phyloP scores from a whole-genome alignment of 2,888 invertebrate genomes.

The Synergus laeviventris region DNA sequence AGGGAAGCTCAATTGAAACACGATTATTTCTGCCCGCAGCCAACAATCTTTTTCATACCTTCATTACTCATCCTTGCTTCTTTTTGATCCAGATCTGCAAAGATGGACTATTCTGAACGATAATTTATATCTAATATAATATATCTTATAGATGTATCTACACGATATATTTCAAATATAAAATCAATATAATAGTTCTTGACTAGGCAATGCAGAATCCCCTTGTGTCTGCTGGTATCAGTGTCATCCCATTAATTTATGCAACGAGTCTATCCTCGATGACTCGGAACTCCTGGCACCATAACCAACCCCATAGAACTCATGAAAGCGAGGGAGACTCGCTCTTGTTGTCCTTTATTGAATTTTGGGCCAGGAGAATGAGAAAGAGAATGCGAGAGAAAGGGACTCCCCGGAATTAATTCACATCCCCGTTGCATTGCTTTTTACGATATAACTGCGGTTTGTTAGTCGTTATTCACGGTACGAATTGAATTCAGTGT shows the following conservation, averaged over 20 bases:
- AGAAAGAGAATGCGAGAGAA: slow-evolving; percentile 53
- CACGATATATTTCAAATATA: too few species aligned
- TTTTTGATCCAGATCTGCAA: too few species aligned
- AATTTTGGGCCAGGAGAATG: slow-evolving; percentile 71
- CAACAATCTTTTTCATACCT: background rate
- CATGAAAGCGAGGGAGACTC: slow-evolving; percentile 60
- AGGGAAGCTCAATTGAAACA: slow-evolving; percentile 32
- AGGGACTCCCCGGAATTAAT: slow-evolving; percentile 71
- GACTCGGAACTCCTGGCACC: slow-evolving; percentile 62
- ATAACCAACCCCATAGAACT: slow-evolving; percentile 62
- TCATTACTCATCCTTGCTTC: background rate
- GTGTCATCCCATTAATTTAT: slow-evolving; percentile 69
- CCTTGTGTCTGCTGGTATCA: slow-evolving; percentile 44
- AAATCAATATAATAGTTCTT: too few species aligned
- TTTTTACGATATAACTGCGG: slow-evolving; percentile 76
- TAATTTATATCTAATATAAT: too few species aligned
- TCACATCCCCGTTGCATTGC: slow-evolving; percentile 73
- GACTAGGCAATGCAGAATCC: background rate
- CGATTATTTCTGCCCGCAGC: background rate
- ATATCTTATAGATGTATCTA: too few species aligned
- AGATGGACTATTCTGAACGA: too few species aligned
- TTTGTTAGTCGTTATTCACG: slow-evolving; percentile 75
- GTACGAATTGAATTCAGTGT: slow-evolving; percentile 70
- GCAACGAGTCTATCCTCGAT: slow-evolving; percentile 66
- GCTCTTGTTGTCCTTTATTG: slow-evolving; percentile 74